These are phyloP conservation scores for Pelusios castaneus DNA, from an alignment of 2,113 vertebrate species.

Conservation along the genomic window DNA sequence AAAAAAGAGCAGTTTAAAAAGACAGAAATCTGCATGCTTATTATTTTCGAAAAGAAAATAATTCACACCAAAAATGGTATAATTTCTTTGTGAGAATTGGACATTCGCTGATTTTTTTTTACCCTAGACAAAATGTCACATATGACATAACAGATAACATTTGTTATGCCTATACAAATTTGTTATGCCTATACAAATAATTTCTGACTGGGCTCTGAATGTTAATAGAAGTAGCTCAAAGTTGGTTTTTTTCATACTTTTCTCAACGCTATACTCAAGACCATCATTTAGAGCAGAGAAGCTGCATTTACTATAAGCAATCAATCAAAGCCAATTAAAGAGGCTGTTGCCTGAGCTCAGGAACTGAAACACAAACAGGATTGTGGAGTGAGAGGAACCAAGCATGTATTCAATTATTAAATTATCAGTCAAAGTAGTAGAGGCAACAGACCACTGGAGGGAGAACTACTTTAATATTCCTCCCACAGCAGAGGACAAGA, in stretches of 20 bases:
- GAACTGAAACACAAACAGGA: background rate
- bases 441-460: background rate
- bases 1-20: background rate
- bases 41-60: background rate
- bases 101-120: slow-evolving; percentile 40
- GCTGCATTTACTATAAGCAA: background rate
- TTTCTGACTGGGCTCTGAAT: background rate
- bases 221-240: background rate
- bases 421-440: background rate
- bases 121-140: slow-evolving; percentile 1
- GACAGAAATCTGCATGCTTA: background rate
- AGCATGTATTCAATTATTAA: background rate
- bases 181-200: background rate
- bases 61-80: slow-evolving; percentile 1
- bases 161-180: too few relatives aligned
- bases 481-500: background rate
- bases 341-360: background rate
- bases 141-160: background rate
- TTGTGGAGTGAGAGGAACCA: background rate
- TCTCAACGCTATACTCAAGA: background rate
- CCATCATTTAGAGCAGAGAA: background rate
- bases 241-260: background rate
- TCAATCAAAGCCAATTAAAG: background rate
- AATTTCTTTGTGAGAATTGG: background rate
- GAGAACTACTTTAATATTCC: background rate